A percentile compares a stretch with the other conserved stretches of the same genome.
These are phyloP conservation scores for Melipona bicolor DNA, from an alignment of 2,888 invertebrate species.

Conservation along the genomic window DNA sequence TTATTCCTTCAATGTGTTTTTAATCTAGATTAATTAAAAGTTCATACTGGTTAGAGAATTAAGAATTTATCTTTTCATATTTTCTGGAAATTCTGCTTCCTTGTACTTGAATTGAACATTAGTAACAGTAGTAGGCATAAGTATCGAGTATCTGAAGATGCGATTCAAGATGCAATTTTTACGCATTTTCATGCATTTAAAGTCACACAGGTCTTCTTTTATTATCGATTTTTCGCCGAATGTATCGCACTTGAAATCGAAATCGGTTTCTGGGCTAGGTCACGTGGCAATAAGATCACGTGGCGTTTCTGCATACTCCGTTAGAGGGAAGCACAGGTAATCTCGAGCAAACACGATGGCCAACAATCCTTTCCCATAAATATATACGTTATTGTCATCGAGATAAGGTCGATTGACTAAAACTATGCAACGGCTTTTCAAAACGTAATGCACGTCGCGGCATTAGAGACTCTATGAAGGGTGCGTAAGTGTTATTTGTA, in stretches of 20 bases:
- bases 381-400: constrained; percentile 66
- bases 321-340: constrained; percentile 54
- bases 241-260: constrained; percentile 46
- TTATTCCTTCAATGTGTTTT: neutral
- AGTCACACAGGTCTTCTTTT: neutral
- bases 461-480: constrained; percentile 21
- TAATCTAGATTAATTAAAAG: neutral
- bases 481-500: constrained; percentile 37
- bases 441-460: constrained; percentile 33
- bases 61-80: neutral
- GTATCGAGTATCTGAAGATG: neutral
- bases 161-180: neutral
- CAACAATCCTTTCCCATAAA: constrained; percentile 62
- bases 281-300: constrained; percentile 68
- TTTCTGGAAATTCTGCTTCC: neutral
- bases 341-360: constrained; percentile 49
- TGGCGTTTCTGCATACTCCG: constrained; percentile 62
- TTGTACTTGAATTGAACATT: too few relatives aligned
- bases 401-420: constrained; percentile 47
- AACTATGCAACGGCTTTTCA: constrained; percentile 42
- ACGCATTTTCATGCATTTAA: neutral
- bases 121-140: neutral
- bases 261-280: constrained; percentile 53
- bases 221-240: constrained; percentile 36
- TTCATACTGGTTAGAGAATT: too few relatives aligned